phyloP scores from a whole-genome alignment of 2,888 invertebrate genomes.

The Mythimna impura region DNA sequence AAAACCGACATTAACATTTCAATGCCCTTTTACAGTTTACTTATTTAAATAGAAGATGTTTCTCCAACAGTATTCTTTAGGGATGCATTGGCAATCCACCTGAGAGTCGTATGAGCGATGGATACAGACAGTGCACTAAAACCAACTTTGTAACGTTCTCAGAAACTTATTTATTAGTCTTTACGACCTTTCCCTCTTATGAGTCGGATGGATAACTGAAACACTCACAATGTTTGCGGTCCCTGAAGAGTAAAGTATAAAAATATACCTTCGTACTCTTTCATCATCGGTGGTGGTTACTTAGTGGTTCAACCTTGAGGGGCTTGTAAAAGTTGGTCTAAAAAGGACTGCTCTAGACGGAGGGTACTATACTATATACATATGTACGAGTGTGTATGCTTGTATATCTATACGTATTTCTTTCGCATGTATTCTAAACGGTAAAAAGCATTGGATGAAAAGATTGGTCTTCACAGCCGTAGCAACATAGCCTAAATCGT shows the following conservation, averaged over 20 bases:
- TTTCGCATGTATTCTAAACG: too few species aligned
- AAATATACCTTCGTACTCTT: background rate
- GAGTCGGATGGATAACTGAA: conserved; percentile 23
- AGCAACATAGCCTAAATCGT: too few species aligned
- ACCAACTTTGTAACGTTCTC: conserved; percentile 43
- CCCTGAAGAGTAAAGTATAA: conserved; percentile 36
- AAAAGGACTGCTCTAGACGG: background rate
- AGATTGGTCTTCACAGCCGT: too few species aligned
- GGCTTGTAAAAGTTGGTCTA: background rate
- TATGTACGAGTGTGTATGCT: too few species aligned
- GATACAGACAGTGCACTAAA: conserved; percentile 48
- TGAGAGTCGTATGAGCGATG: conserved; percentile 46
- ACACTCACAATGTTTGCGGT: conserved; percentile 24
- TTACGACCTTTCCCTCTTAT: conserved; percentile 25
- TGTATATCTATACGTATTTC: too few species aligned
- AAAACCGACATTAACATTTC: conserved; percentile 38
- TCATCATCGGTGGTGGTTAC: background rate
- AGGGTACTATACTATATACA: too few species aligned
- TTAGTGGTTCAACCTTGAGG: background rate
- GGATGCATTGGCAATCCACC: conserved; percentile 41
- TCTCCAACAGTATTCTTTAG: conserved; percentile 23
- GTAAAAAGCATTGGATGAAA: too few species aligned
- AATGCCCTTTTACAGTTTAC: conserved; percentile 30
- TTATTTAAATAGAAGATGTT: conserved; percentile 53
- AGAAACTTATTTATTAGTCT: conserved; percentile 51